Conservation (phyloP, 2,797 vertebrate genomes). For the Danionella dracula region DNA sequence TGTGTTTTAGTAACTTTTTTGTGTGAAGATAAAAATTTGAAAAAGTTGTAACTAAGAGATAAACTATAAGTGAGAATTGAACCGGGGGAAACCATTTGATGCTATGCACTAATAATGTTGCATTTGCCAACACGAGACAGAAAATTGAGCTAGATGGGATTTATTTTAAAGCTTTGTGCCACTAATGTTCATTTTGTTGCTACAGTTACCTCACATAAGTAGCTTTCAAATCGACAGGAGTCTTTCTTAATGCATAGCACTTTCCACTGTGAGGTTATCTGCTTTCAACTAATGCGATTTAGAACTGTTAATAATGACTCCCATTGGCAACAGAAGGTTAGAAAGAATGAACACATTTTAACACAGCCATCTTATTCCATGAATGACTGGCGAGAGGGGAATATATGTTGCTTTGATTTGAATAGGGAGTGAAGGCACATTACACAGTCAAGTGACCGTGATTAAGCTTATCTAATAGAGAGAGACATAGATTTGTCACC, state of each 20-base stretch:
- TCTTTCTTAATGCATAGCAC: neutral
- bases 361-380: neutral
- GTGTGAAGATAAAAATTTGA: no score
- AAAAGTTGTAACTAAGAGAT: no score
- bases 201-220: neutral
- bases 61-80: no score
- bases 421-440: constrained; percentile 32
- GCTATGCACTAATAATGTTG: no score
- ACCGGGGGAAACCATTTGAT: no score
- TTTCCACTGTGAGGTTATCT: constrained; percentile 1
- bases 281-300: constrained; percentile 2
- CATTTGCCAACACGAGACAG: neutral
- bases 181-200: neutral
- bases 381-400: neutral
- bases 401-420: constrained; percentile 12
- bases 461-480: constrained; percentile 42
- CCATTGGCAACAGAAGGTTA: neutral
- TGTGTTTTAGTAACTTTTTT: no score
- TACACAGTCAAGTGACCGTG: constrained; percentile 41
- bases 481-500: constrained; percentile 25
- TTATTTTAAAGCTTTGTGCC: neutral
- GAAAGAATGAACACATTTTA: neutral
- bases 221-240: neutral
- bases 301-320: neutral
- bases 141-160: no score